phyloP scores from a whole-genome alignment of 2,113 vertebrate species.

The Amazona vittata region DNA sequence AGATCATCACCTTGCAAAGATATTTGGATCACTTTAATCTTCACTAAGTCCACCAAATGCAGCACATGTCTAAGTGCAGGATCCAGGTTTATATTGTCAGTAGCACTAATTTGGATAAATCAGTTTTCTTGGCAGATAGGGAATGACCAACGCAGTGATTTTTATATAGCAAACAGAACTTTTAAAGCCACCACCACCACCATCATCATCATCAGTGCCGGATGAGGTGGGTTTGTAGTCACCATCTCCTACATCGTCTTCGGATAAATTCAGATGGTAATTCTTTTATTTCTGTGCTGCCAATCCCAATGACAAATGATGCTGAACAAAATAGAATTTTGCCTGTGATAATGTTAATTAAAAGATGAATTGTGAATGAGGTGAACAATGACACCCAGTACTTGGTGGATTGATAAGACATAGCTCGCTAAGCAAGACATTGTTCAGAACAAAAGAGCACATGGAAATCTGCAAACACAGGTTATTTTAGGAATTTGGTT shows the following conservation, averaged over 20 bases:
- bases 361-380: slow-evolving; percentile 71
- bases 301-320: slow-evolving; percentile 51
- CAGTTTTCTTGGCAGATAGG: neutral
- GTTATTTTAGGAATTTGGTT: slow-evolving; percentile 55
- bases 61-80: neutral
- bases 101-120: slow-evolving; percentile 31
- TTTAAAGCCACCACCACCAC: neutral
- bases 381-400: slow-evolving; percentile 57
- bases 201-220: neutral
- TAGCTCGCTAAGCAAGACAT: slow-evolving; percentile 58
- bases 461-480: slow-evolving; percentile 43
- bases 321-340: slow-evolving; percentile 66
- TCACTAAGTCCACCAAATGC: neutral
- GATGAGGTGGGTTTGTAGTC: slow-evolving; percentile 21
- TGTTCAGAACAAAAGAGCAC: slow-evolving; percentile 60
- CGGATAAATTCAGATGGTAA: slow-evolving; percentile 56
- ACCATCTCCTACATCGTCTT: neutral
- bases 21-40: neutral
- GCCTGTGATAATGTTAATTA: slow-evolving; percentile 66
- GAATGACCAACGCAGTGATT: neutral
- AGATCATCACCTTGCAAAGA: neutral
- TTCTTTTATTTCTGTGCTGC: slow-evolving; percentile 60
- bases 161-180: slow-evolving; percentile 23
- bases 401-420: slow-evolving; percentile 49
- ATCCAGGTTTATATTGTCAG: neutral